Evolutionary conservation across 2,113 vertebrate genomes (phyloP).

Genomic region (Anguilla rostrata): DNA sequence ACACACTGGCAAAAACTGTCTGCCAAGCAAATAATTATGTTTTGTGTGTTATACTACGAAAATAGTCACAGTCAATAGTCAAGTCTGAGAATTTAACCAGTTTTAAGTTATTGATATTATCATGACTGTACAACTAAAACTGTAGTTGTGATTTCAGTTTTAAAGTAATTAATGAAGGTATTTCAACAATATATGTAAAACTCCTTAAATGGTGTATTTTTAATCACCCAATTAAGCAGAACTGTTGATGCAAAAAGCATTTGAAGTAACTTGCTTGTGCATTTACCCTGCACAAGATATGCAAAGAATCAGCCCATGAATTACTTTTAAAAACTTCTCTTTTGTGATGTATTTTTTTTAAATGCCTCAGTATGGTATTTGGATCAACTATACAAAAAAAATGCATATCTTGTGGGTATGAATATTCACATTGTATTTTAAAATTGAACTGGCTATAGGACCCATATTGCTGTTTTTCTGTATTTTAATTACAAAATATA

Average conservation of each 20-base stretch:
- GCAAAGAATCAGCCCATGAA: constrained; percentile 44
- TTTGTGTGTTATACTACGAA: neutral
- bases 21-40: neutral
- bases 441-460: constrained; percentile 53
- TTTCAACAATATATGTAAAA: constrained; percentile 44
- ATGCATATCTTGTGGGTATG: constrained; percentile 74
- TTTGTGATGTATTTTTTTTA: too few species aligned
- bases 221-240: constrained; percentile 61
- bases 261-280: constrained; percentile 41
- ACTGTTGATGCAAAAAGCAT: constrained; percentile 62
- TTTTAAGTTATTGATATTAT: neutral
- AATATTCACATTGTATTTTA: constrained; percentile 52
- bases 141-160: constrained; percentile 39
- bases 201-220: constrained; percentile 43
- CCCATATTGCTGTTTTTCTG: constrained; percentile 92
- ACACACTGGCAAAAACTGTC: too few species aligned
- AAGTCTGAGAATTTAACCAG: neutral
- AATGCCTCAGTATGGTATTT: neutral
- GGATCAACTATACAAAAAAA: neutral
- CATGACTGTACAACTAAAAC: neutral
- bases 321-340: too few species aligned
- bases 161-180: constrained; percentile 62
- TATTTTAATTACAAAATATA: constrained; percentile 99
- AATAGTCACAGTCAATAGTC: too few species aligned
- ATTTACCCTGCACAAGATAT: constrained; percentile 62